A percentile compares a stretch with the other conserved stretches of the same genome.
Conservation (phyloP, 2,888 invertebrate species). For the Ectobius pallidus region DNA sequence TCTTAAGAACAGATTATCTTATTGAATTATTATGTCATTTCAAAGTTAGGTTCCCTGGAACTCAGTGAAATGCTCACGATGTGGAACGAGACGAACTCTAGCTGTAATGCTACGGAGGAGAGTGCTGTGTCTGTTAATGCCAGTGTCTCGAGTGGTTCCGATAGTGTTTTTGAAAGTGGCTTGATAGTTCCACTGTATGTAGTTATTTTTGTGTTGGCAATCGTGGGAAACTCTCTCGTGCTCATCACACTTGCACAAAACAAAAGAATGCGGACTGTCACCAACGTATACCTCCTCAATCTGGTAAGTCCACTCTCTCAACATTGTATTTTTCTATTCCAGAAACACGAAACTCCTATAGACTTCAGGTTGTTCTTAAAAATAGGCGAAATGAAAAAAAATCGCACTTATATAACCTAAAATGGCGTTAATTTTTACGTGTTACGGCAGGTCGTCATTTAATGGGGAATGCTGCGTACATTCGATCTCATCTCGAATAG, state of each 20-base stretch:
- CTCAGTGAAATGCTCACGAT: background rate
- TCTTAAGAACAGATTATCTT: background rate
- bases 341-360: too few species aligned
- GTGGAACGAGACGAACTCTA: background rate
- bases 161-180: conserved; percentile 53
- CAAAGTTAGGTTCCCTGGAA: background rate
- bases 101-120: background rate
- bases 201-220: conserved; percentile 76
- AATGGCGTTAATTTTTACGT: too few species aligned
- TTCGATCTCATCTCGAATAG: too few species aligned
- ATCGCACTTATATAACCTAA: too few species aligned
- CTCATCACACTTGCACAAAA: conserved; percentile 77
- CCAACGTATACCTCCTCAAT: conserved; percentile 77
- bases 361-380: too few species aligned
- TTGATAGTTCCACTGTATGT: conserved; percentile 72
- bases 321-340: too few species aligned
- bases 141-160: conserved; percentile 26
- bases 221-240: conserved; percentile 81
- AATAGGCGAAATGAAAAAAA: too few species aligned
- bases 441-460: too few species aligned
- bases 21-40: background rate
- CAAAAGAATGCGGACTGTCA: conserved; percentile 78
- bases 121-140: background rate
- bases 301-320: conserved; percentile 69
- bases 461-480: too few species aligned